Conservation (phyloP, 2,797 vertebrate genomes). For the Emys orbicularis region DNA sequence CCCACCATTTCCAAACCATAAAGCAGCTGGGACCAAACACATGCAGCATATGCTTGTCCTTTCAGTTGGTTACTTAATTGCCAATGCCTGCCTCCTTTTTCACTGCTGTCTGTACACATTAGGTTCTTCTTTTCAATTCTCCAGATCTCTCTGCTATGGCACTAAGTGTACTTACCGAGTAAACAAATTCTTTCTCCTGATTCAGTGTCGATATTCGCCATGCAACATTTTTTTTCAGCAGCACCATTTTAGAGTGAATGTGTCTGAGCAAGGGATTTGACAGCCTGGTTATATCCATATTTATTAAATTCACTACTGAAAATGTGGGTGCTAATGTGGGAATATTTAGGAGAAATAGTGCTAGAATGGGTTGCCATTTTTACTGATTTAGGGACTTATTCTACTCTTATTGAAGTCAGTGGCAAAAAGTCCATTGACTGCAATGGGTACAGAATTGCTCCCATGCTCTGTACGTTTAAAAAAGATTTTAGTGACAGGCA, state of each 20-base stretch:
- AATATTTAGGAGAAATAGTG: neutral
- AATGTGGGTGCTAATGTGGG: neutral
- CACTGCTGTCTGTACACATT: too few relatives aligned
- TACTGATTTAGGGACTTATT: neutral
- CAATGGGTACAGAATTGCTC: neutral
- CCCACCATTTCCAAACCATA: too few relatives aligned
- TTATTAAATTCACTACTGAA: neutral
- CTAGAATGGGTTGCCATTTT: neutral
- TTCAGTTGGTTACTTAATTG: too few relatives aligned
- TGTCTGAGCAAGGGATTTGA: neutral
- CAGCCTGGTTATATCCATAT: neutral
- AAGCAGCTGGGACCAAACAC: too few relatives aligned
- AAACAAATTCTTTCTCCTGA: too few relatives aligned
- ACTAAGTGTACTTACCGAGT: too few relatives aligned
- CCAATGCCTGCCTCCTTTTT: too few relatives aligned
- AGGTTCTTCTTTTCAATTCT: too few relatives aligned
- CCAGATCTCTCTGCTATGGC: too few relatives aligned
- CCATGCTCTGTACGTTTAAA: fast-evolving
- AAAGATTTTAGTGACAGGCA: neutral
- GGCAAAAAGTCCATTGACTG: neutral
- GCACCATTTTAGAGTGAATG: neutral
- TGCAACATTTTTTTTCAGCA: neutral
- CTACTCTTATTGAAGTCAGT: neutral
- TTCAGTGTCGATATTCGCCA: neutral
- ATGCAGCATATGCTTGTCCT: too few relatives aligned